phyloP scores from a whole-genome alignment of 1,140 invertebrate genomes.

The Meloidogyne hapla region DNA sequence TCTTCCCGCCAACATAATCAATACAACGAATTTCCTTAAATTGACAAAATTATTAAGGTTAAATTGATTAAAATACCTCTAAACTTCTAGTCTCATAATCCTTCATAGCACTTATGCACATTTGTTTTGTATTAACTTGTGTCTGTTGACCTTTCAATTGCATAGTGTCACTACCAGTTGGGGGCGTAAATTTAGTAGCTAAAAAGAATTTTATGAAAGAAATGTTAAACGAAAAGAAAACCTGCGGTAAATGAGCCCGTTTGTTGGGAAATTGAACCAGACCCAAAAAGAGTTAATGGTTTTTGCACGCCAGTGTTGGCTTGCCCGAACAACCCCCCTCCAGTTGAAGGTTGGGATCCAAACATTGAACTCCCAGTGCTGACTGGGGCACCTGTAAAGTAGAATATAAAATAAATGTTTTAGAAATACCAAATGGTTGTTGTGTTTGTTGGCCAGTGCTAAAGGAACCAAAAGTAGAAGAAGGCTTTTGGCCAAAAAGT shows the following conservation, averaged over 20 bases:
- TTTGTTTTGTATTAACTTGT: slow-evolving; percentile 39
- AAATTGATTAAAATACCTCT: slow-evolving; percentile 21
- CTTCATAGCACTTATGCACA: slow-evolving; percentile 47
- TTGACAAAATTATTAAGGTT: too few species aligned
- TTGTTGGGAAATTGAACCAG: not conserved
- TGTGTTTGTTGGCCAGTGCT: not conserved
- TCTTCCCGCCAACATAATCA: slow-evolving; percentile 32
- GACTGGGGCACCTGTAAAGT: not conserved
- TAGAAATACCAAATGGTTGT: not conserved
- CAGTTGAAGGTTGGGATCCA: not conserved
- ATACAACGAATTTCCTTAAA: slow-evolving; percentile 37
- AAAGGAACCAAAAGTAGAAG: not conserved
- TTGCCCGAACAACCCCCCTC: not conserved
- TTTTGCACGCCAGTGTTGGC: not conserved
- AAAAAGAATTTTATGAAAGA: not conserved
- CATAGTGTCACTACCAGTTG: slow-evolving; percentile 34
- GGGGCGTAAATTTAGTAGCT: slow-evolving; percentile 39
- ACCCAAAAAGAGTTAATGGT: not conserved
- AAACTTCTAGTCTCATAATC: slow-evolving; percentile 42
- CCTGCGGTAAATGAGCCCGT: not conserved
- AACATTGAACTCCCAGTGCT: not conserved
- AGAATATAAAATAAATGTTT: not conserved
- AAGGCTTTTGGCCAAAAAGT: slow-evolving; percentile 11
- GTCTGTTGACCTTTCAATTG: slow-evolving; percentile 27
- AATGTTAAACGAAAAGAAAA: not conserved